Conservation (phyloP, 2,113 vertebrate species). For the Callipepla squamata region DNA sequence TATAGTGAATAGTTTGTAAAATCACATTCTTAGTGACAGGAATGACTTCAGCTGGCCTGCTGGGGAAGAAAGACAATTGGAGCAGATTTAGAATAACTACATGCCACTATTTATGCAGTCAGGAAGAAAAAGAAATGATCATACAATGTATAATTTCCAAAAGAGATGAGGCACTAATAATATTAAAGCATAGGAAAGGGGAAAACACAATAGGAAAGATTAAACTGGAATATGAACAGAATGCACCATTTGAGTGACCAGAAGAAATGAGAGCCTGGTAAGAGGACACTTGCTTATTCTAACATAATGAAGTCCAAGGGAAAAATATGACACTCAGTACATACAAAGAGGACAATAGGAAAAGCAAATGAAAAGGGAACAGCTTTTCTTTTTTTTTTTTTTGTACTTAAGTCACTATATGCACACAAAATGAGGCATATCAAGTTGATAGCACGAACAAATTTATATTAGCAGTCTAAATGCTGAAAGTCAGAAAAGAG, state of each 20-base stretch:
- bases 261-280: background rate
- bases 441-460: background rate
- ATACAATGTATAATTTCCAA: slow-evolving; percentile 15
- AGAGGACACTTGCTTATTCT: background rate
- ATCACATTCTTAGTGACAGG: background rate
- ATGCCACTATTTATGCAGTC: background rate
- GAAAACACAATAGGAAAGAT: background rate
- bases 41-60: background rate
- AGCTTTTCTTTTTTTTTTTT: background rate
- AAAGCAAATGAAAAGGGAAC: background rate
- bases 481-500: background rate
- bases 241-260: background rate
- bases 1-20: background rate
- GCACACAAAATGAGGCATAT: background rate
- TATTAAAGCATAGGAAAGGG: background rate
- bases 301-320: background rate
- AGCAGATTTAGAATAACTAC: background rate
- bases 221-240: background rate
- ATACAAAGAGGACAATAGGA: background rate
- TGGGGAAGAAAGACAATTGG: background rate
- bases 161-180: background rate
- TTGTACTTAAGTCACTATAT: background rate
- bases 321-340: background rate
- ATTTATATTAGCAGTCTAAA: background rate
- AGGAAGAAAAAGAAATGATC: background rate